Conservation (phyloP, 2,113 vertebrate species). For the Oryzias javanicus region DNA sequence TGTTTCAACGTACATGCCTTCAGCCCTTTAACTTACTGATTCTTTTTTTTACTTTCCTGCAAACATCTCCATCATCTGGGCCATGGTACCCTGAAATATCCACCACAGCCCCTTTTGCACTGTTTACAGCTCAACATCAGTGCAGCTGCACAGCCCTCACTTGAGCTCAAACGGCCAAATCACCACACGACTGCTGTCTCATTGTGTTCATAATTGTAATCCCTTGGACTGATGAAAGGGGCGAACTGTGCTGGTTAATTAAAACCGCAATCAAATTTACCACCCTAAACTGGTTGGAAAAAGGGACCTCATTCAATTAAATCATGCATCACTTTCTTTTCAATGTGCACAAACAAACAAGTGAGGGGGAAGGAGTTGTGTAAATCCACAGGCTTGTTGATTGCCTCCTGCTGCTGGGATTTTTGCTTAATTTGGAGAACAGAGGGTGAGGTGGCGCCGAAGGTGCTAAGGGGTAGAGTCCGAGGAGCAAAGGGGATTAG, state of each 20-base stretch:
- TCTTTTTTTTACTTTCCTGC: background rate
- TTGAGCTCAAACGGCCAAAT: slow-evolving; percentile 63
- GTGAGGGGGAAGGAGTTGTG: slow-evolving; percentile 43
- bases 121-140: slow-evolving; percentile 43
- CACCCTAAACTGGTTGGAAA: slow-evolving; percentile 68
- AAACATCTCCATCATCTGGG: slow-evolving; percentile 15
- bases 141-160: slow-evolving; percentile 52
- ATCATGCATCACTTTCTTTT: slow-evolving; percentile 65
- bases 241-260: slow-evolving; percentile 73
- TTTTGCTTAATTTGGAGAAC: slow-evolving; percentile 60
- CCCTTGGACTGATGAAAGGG: slow-evolving; percentile 73
- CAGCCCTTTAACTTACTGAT: too few relatives aligned
- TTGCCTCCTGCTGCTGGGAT: slow-evolving; percentile 64
- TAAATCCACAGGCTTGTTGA: slow-evolving; percentile 62
- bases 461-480: slow-evolving; percentile 41
- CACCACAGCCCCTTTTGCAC: slow-evolving; percentile 27
- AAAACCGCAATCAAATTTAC: slow-evolving; percentile 78
- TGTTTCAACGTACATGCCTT: too few relatives aligned
- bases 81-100: slow-evolving; percentile 34
- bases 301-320: slow-evolving; percentile 72
- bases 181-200: slow-evolving; percentile 52
- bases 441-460: slow-evolving; percentile 51
- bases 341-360: slow-evolving; percentile 67
- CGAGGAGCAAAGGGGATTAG: slow-evolving; percentile 64
- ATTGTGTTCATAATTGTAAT: slow-evolving; percentile 77